Percentiles rank a stretch among this genome's conserved stretches.
Conservation (phyloP, 92 coral and sea anemone genomes). For the Scolanthus callimorphus region DNA sequence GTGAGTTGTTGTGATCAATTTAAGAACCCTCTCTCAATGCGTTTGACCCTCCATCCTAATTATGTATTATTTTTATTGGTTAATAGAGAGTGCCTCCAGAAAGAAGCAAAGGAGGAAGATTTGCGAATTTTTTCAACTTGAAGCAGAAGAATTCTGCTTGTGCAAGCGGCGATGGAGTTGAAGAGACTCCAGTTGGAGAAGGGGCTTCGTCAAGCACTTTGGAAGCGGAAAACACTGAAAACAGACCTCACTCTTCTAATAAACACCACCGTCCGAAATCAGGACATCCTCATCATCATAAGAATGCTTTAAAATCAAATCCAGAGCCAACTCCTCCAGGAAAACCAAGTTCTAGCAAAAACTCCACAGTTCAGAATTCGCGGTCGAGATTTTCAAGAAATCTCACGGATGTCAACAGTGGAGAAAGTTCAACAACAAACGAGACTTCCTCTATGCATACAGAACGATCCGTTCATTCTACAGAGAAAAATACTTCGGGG, state of each 20-base stretch:
- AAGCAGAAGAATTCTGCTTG: conserved; percentile 51
- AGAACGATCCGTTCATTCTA: conserved; percentile 5
- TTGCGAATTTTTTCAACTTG: conserved; percentile 65
- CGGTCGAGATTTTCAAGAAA: conserved; percentile 76
- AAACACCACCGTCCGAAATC: neutral
- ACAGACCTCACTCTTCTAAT: neutral
- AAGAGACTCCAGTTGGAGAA: conserved; percentile 18
- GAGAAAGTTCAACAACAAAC: conserved; percentile 12
- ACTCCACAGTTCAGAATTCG: conserved; percentile 21
- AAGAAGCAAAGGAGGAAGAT: conserved; percentile 60
- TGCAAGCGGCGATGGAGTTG: conserved; percentile 13
- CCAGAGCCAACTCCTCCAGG: conserved; percentile 1
- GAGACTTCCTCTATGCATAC: conserved; percentile 7
- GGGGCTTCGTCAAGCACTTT: too few species aligned
- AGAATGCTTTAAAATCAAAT: neutral
- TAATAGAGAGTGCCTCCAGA: conserved; percentile 58
- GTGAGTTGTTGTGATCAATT: conserved; percentile 15
- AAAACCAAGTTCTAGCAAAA: conserved; percentile 9
- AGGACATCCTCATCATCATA: neutral
- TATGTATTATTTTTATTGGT: neutral
- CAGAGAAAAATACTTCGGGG: conserved; percentile 34
- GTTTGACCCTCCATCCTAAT: neutral
- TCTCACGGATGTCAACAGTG: conserved; percentile 40
- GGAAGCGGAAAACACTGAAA: neutral
- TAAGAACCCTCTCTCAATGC: too few species aligned